Percentiles rank a stretch among this genome's conserved stretches.
These are phyloP conservation scores for Oligia latruncula DNA, from an alignment of 2,888 invertebrate genomes.

Conservation along the genomic window DNA sequence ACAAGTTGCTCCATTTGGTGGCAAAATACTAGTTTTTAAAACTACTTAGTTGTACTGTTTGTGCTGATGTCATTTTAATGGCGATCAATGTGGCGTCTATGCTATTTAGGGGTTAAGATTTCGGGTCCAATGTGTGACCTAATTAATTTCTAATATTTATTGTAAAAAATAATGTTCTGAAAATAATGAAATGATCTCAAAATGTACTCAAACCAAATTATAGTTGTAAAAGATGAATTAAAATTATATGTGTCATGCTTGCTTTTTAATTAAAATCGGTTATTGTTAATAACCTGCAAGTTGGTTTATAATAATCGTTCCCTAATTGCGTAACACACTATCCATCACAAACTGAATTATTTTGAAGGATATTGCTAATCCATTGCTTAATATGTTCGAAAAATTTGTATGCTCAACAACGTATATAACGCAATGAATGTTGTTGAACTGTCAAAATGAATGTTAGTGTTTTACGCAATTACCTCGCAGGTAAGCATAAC, in stretches of 20 bases:
- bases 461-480: neutral
- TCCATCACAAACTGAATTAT: neutral
- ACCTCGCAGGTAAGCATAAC: neutral
- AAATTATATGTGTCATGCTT: neutral
- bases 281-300: neutral
- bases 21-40: neutral
- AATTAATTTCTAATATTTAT: neutral
- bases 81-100: neutral
- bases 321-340: neutral
- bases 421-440: neutral
- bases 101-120: neutral
- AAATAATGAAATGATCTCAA: constrained; percentile 1
- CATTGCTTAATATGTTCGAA: neutral
- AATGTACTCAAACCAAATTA: neutral
- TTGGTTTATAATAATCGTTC: neutral
- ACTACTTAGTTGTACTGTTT: neutral
- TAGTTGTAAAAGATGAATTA: neutral
- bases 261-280: neutral
- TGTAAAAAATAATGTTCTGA: neutral
- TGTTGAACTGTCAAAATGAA: no score
- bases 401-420: neutral
- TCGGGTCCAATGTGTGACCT: neutral
- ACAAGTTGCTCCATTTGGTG: neutral
- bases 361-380: neutral
- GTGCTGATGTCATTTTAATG: neutral